Conservation (phyloP, 2,888 invertebrate species). For the Polydrusus pterygomalis region DNA sequence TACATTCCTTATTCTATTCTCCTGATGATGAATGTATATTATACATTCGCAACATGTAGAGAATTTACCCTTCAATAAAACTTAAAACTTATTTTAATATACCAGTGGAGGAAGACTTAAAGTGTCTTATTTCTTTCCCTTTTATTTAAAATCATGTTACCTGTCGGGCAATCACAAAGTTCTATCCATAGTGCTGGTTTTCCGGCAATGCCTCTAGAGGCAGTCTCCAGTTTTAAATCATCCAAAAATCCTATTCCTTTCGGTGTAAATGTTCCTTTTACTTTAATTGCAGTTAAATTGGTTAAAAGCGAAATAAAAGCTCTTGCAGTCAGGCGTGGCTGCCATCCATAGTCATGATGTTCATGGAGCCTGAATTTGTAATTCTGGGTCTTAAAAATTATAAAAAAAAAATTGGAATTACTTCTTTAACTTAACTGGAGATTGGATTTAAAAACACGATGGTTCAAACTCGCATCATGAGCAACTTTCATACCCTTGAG, state of each 20-base stretch:
- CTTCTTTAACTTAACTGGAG: too few species aligned
- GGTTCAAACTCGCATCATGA: too few species aligned
- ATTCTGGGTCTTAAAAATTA: slow-evolving; percentile 78
- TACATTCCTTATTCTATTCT: too few species aligned
- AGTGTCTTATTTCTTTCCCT: too few species aligned
- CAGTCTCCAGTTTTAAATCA: slow-evolving; percentile 91
- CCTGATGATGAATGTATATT: too few species aligned
- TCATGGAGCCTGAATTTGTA: slow-evolving; percentile 94
- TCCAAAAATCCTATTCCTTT: slow-evolving; percentile 92
- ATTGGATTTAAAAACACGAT: too few species aligned
- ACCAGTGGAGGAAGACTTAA: too few species aligned
- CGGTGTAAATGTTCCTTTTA: slow-evolving; percentile 92
- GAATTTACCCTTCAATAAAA: too few species aligned
- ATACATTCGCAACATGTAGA: too few species aligned
- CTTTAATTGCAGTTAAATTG: slow-evolving; percentile 94
- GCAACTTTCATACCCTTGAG: too few species aligned
- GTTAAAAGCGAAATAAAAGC: slow-evolving; percentile 95
- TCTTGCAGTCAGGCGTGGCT: slow-evolving; percentile 88
- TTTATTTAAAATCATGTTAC: slow-evolving; percentile 63
- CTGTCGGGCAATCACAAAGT: slow-evolving; percentile 91
- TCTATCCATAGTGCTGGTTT: slow-evolving; percentile 94
- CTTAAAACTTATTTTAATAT: too few species aligned
- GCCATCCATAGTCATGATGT: slow-evolving; percentile 94
- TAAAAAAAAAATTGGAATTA: too few species aligned
- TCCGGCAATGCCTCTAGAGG: slow-evolving; percentile 86